These are phyloP conservation scores for Aricia artaxerxes DNA, from an alignment of 2,888 invertebrate genomes.

Conservation along the genomic window DNA sequence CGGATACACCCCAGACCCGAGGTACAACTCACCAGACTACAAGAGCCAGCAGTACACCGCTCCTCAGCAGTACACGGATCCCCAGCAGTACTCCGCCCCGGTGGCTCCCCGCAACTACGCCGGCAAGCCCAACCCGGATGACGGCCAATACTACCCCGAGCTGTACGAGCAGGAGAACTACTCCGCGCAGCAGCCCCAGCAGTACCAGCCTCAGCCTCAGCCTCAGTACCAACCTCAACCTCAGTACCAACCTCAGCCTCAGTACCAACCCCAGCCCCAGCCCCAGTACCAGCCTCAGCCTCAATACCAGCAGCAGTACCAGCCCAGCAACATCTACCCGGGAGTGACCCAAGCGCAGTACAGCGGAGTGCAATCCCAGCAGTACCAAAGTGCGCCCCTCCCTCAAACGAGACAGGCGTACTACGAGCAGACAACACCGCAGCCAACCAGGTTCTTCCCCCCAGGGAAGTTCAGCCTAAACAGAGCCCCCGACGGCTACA, in stretches of 20 bases:
- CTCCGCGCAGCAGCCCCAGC: slow-evolving; percentile 62
- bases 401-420: slow-evolving; percentile 71
- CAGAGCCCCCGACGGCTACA: slow-evolving; percentile 93
- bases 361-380: slow-evolving; percentile 66
- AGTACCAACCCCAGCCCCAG: slow-evolving; percentile 53
- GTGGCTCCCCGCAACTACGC: slow-evolving; percentile 71
- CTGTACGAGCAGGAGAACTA: slow-evolving; percentile 73
- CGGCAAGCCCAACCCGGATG: slow-evolving; percentile 72
- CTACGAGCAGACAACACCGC: slow-evolving; percentile 82
- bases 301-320: slow-evolving; percentile 60
- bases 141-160: slow-evolving; percentile 77
- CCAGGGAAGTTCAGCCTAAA: slow-evolving; percentile 92
- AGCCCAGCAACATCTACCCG: slow-evolving; percentile 71
- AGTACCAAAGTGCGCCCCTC: slow-evolving; percentile 46
- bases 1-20: slow-evolving; percentile 76
- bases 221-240: slow-evolving; percentile 56
- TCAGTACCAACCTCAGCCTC: slow-evolving; percentile 60
- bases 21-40: slow-evolving; percentile 79
- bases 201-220: slow-evolving; percentile 60
- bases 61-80: slow-evolving; percentile 73
- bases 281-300: slow-evolving; percentile 57
- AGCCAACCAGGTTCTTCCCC: slow-evolving; percentile 88
- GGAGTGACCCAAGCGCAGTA: slow-evolving; percentile 75
- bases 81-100: slow-evolving; percentile 73
- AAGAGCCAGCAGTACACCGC: slow-evolving; percentile 69